Conservation (phyloP, 1,140 invertebrate genomes). For the Penaeus vannamei region DNA sequence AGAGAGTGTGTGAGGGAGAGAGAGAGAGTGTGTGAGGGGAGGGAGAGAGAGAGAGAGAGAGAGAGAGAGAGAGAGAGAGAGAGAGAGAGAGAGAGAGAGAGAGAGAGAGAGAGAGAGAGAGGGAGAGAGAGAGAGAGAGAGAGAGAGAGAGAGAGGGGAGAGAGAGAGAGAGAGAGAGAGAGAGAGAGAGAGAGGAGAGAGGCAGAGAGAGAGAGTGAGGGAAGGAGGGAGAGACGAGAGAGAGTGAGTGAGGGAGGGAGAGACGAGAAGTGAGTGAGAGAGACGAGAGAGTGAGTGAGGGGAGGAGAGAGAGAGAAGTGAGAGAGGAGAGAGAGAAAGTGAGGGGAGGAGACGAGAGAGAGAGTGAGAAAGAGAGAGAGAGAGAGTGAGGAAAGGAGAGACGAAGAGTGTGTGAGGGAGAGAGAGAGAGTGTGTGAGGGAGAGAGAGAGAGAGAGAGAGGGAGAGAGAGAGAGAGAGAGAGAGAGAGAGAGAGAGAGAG, state of each 20-base stretch:
- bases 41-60: not conserved
- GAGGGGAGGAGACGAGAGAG: not conserved
- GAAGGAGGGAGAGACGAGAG: not conserved
- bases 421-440: not conserved
- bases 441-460: not conserved
- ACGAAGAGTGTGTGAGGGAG: not conserved
- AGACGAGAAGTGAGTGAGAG: too few relatives aligned
- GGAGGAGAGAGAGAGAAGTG: not conserved
- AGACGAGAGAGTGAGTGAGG: not conserved
- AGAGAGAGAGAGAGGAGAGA: not conserved
- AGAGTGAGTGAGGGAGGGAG: not conserved
- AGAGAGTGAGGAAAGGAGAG: not conserved
- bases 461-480: not conserved
- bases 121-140: conserved; percentile 3
- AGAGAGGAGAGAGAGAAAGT: not conserved
- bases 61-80: not conserved
- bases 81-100: too few relatives aligned
- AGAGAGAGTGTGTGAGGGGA: too few relatives aligned
- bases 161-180: not conserved
- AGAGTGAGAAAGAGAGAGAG: not conserved
- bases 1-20: too few relatives aligned
- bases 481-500: not conserved
- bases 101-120: not conserved
- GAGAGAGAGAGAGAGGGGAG: not conserved
- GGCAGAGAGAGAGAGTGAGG: not conserved